A percentile compares a stretch with the other conserved stretches of the same genome.
phyloP scores from a whole-genome alignment of 2,888 invertebrate genomes.

The Blera fallax region DNA sequence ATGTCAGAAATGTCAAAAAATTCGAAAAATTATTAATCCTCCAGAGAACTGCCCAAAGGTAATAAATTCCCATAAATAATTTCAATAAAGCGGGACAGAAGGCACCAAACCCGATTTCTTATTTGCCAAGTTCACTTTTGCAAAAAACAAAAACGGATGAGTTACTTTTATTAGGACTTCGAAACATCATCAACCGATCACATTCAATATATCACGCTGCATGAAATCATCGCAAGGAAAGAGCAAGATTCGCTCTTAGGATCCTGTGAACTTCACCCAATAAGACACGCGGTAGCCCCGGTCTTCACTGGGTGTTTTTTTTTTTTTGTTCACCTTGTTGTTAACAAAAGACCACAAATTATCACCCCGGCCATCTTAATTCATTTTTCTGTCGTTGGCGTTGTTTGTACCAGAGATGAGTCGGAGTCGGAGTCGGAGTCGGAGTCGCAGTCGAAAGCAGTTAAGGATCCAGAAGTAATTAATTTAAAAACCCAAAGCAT shows the following conservation, averaged over 20 bases:
- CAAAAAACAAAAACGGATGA: slow-evolving; percentile 29
- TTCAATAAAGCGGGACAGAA: slow-evolving; percentile 35
- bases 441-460: slow-evolving; percentile 34
- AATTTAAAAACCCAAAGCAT: slow-evolving; percentile 55
- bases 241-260: background rate
- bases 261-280: slow-evolving; percentile 33
- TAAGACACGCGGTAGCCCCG: slow-evolving; percentile 20
- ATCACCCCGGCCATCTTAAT: slow-evolving; percentile 61
- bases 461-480: slow-evolving; percentile 47
- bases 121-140: slow-evolving; percentile 22
- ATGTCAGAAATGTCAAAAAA: slow-evolving; percentile 55
- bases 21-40: slow-evolving; percentile 44
- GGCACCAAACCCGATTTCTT: slow-evolving; percentile 43
- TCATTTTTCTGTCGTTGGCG: slow-evolving; percentile 30
- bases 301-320: background rate
- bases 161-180: slow-evolving; percentile 58
- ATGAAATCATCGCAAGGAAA: slow-evolving; percentile 55
- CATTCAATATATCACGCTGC: slow-evolving; percentile 68
- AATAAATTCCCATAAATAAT: slow-evolving; percentile 66
- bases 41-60: slow-evolving; percentile 53
- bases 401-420: background rate
- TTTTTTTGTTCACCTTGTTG: background rate
- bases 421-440: too few relatives aligned
- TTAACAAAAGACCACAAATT: slow-evolving; percentile 48
- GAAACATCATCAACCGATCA: slow-evolving; percentile 68